Evolutionary conservation across 2,113 vertebrate genomes (phyloP), one percentile per base, ranked within the genome.

Genomic region (Mustelus asterias): DNA sequence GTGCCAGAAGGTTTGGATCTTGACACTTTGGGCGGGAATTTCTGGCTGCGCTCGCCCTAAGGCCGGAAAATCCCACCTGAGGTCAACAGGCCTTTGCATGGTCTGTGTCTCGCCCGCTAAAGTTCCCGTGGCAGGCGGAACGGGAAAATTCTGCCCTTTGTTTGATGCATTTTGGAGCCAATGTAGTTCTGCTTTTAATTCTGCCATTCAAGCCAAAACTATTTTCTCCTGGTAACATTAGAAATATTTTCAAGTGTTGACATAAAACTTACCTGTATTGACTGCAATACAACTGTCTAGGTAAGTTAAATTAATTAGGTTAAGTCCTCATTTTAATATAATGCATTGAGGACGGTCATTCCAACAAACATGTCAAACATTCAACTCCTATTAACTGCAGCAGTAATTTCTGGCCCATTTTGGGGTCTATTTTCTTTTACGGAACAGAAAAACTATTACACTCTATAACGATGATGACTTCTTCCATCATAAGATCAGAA

Each of bases 191-290:
- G 89, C 33, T 58, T 65, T 92, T 33, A 0, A 13, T 29, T 89
- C 86, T 92, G 54, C 33, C 33, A 37, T 92, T 16, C 60, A 33
- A 92, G 54, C 26, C 48, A 90, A 90, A 58, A 10, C 58, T 63
- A 54, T 26, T 92, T 92, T n/a, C 29, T 29, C 58, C 13, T n/a
- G 58, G 58, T 63, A 92, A 63, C 16, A 4, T 20, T 63, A 92
- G 89, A 63, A 63, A 92, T 63, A 92, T 92, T n/a, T n/a, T 92
- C 20, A 92, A 92, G 29, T n/a, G 18, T 90, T 29, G 33, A 92
- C 63, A 92, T 63, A 92, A 92, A 63, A 67, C 16, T 13, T 92
- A 92, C 58, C 89, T 63, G 58, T 10, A 92, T 60, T 13, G 48
- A 58, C 86, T 58, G 13, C 24, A 89, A 14, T 89, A 89, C 44